Percentiles rank a stretch among this genome's conserved stretches.
These are phyloP conservation scores for Pseudochirops cupreus DNA, from an alignment of 2,797 vertebrate genomes.

Conservation along the genomic window DNA sequence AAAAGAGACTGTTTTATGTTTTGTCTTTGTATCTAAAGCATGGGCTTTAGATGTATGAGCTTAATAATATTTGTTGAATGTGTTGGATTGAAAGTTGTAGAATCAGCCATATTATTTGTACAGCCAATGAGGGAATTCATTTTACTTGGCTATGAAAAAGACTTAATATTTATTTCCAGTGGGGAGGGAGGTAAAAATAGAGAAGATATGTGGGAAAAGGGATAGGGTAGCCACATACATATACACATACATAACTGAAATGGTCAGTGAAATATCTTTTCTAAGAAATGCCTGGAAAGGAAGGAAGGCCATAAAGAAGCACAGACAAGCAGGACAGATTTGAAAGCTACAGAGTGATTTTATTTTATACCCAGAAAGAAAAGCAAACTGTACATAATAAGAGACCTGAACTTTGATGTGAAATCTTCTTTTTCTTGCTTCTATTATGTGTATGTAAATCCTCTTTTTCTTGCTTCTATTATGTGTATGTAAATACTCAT, in stretches of 20 bases:
- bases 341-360: not conserved
- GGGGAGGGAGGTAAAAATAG: not conserved
- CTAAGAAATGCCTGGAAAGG: not conserved
- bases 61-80: not conserved
- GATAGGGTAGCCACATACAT: not conserved
- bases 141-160: not conserved
- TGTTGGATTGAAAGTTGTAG: not conserved
- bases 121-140: not conserved
- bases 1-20: not conserved
- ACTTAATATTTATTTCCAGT: not conserved
- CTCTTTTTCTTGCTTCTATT: no score
- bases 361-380: not conserved
- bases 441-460: not conserved
- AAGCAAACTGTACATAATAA: not conserved
- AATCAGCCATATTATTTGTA: not conserved
- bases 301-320: not conserved
- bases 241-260: not conserved
- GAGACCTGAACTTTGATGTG: not conserved
- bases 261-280: not conserved
- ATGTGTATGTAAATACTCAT: not conserved
- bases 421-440: not conserved
- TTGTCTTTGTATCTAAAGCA: not conserved
- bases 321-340: not conserved
- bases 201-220: not conserved
- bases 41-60: not conserved